phyloP scores from a whole-genome alignment of 2,113 vertebrate species.

The Anser cygnoides region DNA sequence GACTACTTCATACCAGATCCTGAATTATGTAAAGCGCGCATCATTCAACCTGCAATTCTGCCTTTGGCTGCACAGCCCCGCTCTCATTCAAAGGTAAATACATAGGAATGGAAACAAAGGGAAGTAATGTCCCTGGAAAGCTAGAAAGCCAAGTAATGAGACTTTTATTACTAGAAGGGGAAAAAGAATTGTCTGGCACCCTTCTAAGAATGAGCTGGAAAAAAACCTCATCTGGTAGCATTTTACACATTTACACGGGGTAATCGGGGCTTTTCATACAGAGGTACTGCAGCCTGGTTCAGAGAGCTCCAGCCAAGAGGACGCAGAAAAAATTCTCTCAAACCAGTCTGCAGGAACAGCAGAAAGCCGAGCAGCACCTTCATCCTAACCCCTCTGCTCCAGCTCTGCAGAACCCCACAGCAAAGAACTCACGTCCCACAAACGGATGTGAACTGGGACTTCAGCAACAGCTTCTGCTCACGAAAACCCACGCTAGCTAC shows the following conservation, averaged over 20 bases:
- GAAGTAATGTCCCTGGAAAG: not conserved
- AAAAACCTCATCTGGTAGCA: not conserved
- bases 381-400: not conserved
- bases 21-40: slow-evolving; percentile 5
- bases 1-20: not conserved
- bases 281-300: not conserved
- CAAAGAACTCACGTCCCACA: not conserved
- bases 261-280: not conserved
- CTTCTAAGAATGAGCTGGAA: not conserved
- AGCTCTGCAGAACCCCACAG: not conserved
- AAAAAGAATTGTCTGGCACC: not conserved
- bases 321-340: not conserved
- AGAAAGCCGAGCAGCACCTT: not conserved
- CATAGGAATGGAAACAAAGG: not conserved
- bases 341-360: not conserved
- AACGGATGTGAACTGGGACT: not conserved
- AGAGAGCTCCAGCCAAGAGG: not conserved
- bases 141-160: not conserved
- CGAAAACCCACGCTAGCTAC: not conserved
- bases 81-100: not conserved
- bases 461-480: not conserved
- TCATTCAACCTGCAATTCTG: not conserved
- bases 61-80: slow-evolving; percentile 17
- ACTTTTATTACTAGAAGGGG: fast-evolving
- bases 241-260: not conserved